Base-by-base conservation (phyloP, 2,113 vertebrate species). In the Zapornia atra region DNA sequence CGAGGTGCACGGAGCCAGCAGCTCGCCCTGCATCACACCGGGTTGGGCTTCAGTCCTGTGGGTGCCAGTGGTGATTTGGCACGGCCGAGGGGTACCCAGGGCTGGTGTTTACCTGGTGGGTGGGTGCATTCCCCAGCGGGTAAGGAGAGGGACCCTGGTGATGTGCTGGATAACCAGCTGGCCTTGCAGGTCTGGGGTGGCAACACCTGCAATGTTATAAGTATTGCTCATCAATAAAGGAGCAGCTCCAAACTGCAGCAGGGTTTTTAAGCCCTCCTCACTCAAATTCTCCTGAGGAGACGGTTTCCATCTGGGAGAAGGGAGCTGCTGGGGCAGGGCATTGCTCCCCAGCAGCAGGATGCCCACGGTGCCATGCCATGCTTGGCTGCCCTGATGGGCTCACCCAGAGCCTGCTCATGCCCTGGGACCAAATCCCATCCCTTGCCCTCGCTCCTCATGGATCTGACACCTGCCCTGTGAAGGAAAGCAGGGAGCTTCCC, bases 41-140 rank as follows among this genome's bases (percentile, higher is more conserved):
- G 29, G 34, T 12, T 2, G 42, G 53, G n/a, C 54, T 73, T 94
- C 79, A 71, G 50, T 33, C 36, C 77, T n/a, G 50, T 6, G 2
- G 53, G 42, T 54, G 79, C 36, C 64, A 50, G 36, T 26, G 24
- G 53, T 44, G 54, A 46, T 12, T 40, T n/a, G 51, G 34, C 12
- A 40, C 76, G 72, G 73, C 48, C 88, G 34, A 91, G 76, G 60
- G 31, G 77, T 36, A 88, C 68, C 87, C 84, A 0, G 38, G 75
- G 70, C 89, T 76, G 83, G 83, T 85, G 63, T 86, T 53, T 83
- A 83, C 83, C 42, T 18, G 38, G 44, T 90, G 92, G 86, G 33
- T 66, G 36, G 44, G 44, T 44, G 44, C 46, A n/a, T 86, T 92
- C 94, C 90, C 93, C 51, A 56, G 65, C 63, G 59, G 90, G 91